Base-by-base conservation (phyloP, 2,888 invertebrate genomes). In the Agrenia bidenticulata region DNA sequence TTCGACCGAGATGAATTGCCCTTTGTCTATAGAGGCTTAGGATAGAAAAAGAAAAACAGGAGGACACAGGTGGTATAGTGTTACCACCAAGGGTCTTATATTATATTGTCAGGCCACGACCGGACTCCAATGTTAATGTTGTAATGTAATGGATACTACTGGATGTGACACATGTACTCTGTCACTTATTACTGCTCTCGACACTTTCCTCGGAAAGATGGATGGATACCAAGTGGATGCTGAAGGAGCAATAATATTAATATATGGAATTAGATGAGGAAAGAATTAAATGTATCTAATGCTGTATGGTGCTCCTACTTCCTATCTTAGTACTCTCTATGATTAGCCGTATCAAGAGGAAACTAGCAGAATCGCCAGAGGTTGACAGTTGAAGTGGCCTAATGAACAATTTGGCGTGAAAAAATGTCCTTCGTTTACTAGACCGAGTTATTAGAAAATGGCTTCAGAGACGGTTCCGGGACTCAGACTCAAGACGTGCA, bases 141-240 rank as follows among this genome's bases (percentile, higher is more conserved):
- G 19, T 45, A 19, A 45, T 9, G 19, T 45, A 19, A 45, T 45
- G 45, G 45, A 45, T 45, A 45, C 45, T 32, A 19, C 19, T 51
- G 55, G 17, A 24, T 27, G 2, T 55, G 55, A 55, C 55, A 55
- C 55, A 27, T 55, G 55, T 55, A 32, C 32, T 37, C 55, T 55
- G 55, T 55, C 55, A 55, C 55, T 55, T 55, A 51, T 51, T 51
- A 51, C 51, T 51, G 51, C 5, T 51, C 51, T 24, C 19, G 51
- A 51, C 51, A 19, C 24, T 9, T 51, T 24, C 23, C 2, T 51
- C 23, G 23, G 23, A 51, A 19, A 51, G 51, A 51, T 51, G 51
- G 51, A 51, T 51, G 51, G 51, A 23, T 19, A 19, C 45, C 19
- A 5, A 45, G 9, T 45, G 45, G 32, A 32, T 32, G 11, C 32